phyloP scores from a whole-genome alignment of 2,888 invertebrate species.

The Heterodera filipjevi region DNA sequence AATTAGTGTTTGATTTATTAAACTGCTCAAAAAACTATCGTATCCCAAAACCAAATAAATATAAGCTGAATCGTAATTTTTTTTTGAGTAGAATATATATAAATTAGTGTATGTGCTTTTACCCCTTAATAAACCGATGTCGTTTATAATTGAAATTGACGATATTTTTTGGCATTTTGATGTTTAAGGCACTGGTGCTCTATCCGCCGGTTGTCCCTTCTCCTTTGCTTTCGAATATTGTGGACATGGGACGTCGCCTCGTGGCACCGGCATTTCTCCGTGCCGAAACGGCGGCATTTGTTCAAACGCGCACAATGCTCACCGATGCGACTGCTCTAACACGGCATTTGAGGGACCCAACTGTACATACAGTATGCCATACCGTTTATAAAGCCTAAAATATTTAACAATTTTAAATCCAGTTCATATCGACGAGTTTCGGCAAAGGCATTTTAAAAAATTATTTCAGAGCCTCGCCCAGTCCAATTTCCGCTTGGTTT shows the following conservation, averaged over 20 bases:
- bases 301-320: slow-evolving; percentile 42
- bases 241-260: slow-evolving; percentile 41
- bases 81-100: not conserved
- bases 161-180: not conserved
- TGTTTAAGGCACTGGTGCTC: slow-evolving; percentile 6
- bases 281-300: slow-evolving; percentile 60
- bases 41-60: too few species aligned
- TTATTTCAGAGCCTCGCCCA: slow-evolving; percentile 24
- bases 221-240: slow-evolving; percentile 29
- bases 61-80: too few species aligned
- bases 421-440: not conserved
- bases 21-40: too few species aligned
- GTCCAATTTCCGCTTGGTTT: slow-evolving; percentile 15
- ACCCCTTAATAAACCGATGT: too few species aligned
- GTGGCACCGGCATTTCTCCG: slow-evolving; percentile 43
- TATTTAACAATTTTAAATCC: too few species aligned
- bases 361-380: slow-evolving; percentile 41
- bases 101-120: too few species aligned
- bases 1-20: too few species aligned
- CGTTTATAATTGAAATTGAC: not conserved
- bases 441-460: not conserved
- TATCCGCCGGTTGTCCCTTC: slow-evolving; percentile 36
- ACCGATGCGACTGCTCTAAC: slow-evolving; percentile 58
- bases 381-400: too few species aligned
- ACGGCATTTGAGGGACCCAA: slow-evolving; percentile 56